phyloP scores from a whole-genome alignment of 2,113 vertebrate genomes.

The Petrocephalus zakoni region DNA sequence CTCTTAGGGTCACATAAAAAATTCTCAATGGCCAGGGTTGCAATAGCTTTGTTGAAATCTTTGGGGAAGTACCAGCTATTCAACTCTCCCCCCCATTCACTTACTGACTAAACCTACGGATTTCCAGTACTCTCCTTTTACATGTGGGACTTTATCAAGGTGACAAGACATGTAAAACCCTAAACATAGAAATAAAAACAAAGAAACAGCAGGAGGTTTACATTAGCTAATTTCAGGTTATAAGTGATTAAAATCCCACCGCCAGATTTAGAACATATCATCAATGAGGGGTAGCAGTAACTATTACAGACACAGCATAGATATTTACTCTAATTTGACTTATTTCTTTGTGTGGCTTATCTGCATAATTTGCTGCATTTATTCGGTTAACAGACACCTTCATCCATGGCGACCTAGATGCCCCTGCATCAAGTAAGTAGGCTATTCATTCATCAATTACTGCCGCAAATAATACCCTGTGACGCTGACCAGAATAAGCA shows the following conservation, averaged over 20 bases:
- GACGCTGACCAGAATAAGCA: not conserved
- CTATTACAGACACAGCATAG: not conserved
- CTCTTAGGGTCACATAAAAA: not conserved
- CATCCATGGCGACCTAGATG: not conserved
- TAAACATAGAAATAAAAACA: not conserved
- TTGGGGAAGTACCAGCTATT: not conserved
- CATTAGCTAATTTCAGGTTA: not conserved
- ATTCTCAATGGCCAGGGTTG: not conserved
- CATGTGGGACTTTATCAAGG: not conserved
- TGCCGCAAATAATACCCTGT: not conserved
- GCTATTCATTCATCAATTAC: not conserved
- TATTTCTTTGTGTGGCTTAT: not conserved
- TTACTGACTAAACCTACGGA: not conserved
- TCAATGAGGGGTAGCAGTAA: not conserved
- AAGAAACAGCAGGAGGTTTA: not conserved
- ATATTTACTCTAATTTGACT: not conserved
- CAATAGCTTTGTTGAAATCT: not conserved
- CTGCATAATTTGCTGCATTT: not conserved
- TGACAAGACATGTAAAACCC: not conserved
- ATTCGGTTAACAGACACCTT: not conserved
- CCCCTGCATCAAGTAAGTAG: not conserved
- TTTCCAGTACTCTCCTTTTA: not conserved
- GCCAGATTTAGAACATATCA: not conserved
- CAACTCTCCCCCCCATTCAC: not conserved
- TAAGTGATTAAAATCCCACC: not conserved